Evolutionary conservation across 2,797 vertebrate species (phyloP).

Genomic region (Selene dorsalis): DNA sequence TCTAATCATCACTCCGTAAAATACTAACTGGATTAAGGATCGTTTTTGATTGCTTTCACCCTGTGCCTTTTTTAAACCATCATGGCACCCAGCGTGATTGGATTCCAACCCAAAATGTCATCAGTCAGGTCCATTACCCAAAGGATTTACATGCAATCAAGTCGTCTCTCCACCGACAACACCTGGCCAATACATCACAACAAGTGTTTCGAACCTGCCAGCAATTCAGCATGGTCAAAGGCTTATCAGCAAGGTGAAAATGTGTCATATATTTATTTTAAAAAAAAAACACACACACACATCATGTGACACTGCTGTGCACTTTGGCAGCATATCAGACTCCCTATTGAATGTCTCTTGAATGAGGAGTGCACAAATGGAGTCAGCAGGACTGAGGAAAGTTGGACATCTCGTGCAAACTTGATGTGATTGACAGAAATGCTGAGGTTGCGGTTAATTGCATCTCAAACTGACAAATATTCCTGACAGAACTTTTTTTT

Average conservation of each 20-base stretch:
- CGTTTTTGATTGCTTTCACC: slow-evolving; percentile 35
- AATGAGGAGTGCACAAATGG: slow-evolving; percentile 32
- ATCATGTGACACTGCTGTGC: slow-evolving; percentile 16
- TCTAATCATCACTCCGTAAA: slow-evolving; percentile 37
- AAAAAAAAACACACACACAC: too few relatives aligned
- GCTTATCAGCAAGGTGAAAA: slow-evolving; percentile 31
- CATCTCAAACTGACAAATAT: slow-evolving; percentile 14
- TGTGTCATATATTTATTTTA: slow-evolving; percentile 5
- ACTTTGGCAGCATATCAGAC: slow-evolving; percentile 46
- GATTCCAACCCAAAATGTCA: slow-evolving; percentile 36
- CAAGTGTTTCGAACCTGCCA: slow-evolving; percentile 27
- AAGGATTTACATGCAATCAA: slow-evolving; percentile 54
- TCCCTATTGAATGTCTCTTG: slow-evolving; percentile 15
- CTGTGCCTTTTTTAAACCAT: slow-evolving; percentile 17
- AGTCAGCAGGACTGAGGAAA: slow-evolving; percentile 29
- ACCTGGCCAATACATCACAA: slow-evolving; percentile 12
- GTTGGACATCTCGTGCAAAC: background rate
- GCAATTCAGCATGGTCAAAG: background rate
- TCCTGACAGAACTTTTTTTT: slow-evolving; percentile 37
- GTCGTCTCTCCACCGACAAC: slow-evolving; percentile 19
- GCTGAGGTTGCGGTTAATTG: slow-evolving; percentile 32
- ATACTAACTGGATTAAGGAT: slow-evolving; percentile 49
- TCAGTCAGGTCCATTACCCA: slow-evolving; percentile 31
- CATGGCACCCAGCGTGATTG: slow-evolving; percentile 27
- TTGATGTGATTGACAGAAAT: slow-evolving; percentile 36